These are phyloP conservation scores for Tipula unca DNA, from an alignment of 2,888 invertebrate species.

Conservation along the genomic window DNA sequence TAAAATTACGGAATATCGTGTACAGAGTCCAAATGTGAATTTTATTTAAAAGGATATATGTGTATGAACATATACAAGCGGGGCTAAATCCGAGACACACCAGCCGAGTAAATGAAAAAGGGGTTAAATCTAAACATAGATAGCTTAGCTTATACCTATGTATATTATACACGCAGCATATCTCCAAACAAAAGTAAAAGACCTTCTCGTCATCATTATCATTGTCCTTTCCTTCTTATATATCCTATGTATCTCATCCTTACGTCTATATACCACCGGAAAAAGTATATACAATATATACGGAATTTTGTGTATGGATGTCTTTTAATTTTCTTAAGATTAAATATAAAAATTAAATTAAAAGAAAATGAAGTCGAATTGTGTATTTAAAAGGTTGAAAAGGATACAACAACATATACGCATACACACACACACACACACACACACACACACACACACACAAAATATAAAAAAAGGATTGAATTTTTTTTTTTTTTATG, in stretches of 20 bases:
- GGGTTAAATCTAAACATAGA: neutral
- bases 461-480: neutral
- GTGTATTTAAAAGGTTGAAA: neutral
- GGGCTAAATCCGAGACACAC: neutral
- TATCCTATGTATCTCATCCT: neutral
- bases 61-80: too few relatives aligned
- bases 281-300: neutral
- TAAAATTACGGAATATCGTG: neutral
- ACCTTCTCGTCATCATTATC: neutral
- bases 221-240: neutral
- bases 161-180: neutral
- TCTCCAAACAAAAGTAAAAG: neutral
- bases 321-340: neutral
- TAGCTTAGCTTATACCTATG: too few relatives aligned
- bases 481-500: neutral
- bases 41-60: neutral
- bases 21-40: neutral
- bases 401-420: too few relatives aligned
- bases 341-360: constrained; percentile 14
- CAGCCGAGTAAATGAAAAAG: neutral
- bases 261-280: neutral
- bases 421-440: neutral
- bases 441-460: neutral
- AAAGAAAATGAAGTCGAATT: neutral
- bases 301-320: neutral